Percentiles rank a stretch among this genome's conserved stretches.
Evolutionary conservation across 2,797 vertebrate genomes (phyloP).

Genomic region (Parauchenoglanis punctatus): DNA sequence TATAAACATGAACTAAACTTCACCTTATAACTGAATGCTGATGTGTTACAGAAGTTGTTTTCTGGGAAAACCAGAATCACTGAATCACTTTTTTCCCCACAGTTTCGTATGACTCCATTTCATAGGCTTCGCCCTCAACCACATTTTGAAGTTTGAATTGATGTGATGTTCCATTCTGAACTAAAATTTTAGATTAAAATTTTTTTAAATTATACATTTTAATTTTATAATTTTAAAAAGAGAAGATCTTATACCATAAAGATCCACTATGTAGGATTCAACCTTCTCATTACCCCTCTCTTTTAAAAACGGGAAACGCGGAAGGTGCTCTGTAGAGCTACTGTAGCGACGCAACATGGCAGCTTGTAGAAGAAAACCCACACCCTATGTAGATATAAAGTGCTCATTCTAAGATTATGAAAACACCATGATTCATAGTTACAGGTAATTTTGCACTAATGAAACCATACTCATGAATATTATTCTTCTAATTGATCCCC

Average conservation of each 20-base stretch:
- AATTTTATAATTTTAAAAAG: neutral
- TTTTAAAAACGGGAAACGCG: no score
- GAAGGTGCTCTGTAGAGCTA: no score
- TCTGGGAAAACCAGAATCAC: neutral
- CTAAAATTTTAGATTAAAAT: neutral
- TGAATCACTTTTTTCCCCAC: neutral
- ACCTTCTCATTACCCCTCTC: no score
- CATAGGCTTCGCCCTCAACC: neutral
- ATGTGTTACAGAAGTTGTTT: neutral
- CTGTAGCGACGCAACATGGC: no score
- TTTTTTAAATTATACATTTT: no score
- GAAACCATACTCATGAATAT: no score
- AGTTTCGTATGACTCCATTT: neutral
- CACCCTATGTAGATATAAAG: no score
- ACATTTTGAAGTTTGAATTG: neutral
- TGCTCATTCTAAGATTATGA: no score
- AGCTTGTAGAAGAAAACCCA: no score
- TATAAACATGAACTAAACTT: neutral
- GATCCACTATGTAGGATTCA: neutral
- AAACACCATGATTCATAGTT: no score
- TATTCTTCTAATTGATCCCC: no score
- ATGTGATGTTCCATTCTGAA: neutral
- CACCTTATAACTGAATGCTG: neutral
- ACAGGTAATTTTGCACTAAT: no score
- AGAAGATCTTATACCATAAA: neutral